Conservation (phyloP, 2,888 invertebrate genomes). For the Sinopyrophorus schimmeli region DNA sequence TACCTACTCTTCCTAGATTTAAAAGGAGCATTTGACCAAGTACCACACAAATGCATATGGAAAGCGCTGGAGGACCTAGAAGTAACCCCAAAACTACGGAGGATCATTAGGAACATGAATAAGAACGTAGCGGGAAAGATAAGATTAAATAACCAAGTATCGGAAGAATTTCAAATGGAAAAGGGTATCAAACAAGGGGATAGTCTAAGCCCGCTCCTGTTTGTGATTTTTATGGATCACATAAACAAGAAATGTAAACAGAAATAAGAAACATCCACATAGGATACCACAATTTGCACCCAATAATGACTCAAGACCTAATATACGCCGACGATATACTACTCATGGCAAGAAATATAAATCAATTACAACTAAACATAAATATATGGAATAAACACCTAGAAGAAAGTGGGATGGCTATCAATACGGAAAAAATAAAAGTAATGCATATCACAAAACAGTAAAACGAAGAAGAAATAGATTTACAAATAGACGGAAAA, state of each 20-base stretch:
- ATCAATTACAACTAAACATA: conserved; percentile 1
- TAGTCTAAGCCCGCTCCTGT: conserved; percentile 1
- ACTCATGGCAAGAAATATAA: conserved; percentile 1
- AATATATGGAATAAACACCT: conserved; percentile 1
- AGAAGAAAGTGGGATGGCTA: conserved; percentile 1
- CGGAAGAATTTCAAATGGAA: conserved; percentile 1
- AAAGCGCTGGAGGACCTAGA: too few species aligned
- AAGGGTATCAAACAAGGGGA: conserved; percentile 1
- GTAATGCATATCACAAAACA: background rate
- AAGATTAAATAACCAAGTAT: background rate
- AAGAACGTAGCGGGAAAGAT: background rate
- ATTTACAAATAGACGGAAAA: too few species aligned
- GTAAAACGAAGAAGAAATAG: conserved; percentile 1
- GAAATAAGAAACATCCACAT: conserved; percentile 1
- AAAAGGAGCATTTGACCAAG: background rate
- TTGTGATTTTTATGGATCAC: background rate
- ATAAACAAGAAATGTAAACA: background rate
- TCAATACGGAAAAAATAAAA: background rate
- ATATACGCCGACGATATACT: conserved; percentile 1
- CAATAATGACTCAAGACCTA: background rate
- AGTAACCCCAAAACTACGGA: background rate
- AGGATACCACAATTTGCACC: background rate
- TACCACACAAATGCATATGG: background rate
- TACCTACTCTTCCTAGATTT: conserved; percentile 4
- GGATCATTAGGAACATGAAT: background rate